Evolutionary conservation across 2,888 invertebrate genomes (phyloP).

Genomic region (Pammene aurita): DNA sequence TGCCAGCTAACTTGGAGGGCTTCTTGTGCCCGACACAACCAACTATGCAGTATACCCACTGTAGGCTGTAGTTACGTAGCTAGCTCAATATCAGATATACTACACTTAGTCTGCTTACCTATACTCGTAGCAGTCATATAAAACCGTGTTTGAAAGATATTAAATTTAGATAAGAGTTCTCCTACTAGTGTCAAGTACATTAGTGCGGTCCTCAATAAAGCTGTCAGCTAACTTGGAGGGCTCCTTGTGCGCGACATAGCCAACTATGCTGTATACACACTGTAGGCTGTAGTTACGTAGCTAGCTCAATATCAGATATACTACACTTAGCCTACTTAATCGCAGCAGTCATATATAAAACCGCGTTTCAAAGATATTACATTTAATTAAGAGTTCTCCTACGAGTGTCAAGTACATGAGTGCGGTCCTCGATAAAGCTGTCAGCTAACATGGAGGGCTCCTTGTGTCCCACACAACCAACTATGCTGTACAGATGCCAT

Average conservation of each 20-base stretch:
- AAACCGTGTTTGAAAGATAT: too few relatives aligned
- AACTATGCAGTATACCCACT: not conserved
- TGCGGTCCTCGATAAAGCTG: conserved; percentile 13
- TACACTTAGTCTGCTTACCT: too few relatives aligned
- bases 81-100: conserved; percentile 2
- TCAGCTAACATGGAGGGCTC: conserved; percentile 5
- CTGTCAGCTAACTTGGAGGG: conserved; percentile 11
- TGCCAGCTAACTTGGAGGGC: conserved; percentile 9
- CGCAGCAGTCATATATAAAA: too few relatives aligned
- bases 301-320: conserved; percentile 4
- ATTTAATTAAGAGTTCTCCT: not conserved
- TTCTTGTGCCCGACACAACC: not conserved
- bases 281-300: not conserved
- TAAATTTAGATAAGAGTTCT: not conserved
- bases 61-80: not conserved
- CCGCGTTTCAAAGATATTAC: too few relatives aligned
- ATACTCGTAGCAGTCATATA: too few relatives aligned
- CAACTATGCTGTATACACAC: not conserved
- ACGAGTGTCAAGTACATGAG: conserved; percentile 14
- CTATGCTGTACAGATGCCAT: too few relatives aligned
- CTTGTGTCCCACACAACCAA: conserved; percentile 1
- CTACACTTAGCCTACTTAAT: too few relatives aligned
- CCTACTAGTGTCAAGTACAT: conserved; percentile 6
- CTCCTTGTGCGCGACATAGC: not conserved
- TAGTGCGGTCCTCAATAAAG: conserved; percentile 14